Percentiles rank a stretch among this genome's conserved stretches.
These are phyloP conservation scores for Gandaritis pyraliata DNA, from an alignment of 2,888 invertebrate genomes.

Conservation along the genomic window DNA sequence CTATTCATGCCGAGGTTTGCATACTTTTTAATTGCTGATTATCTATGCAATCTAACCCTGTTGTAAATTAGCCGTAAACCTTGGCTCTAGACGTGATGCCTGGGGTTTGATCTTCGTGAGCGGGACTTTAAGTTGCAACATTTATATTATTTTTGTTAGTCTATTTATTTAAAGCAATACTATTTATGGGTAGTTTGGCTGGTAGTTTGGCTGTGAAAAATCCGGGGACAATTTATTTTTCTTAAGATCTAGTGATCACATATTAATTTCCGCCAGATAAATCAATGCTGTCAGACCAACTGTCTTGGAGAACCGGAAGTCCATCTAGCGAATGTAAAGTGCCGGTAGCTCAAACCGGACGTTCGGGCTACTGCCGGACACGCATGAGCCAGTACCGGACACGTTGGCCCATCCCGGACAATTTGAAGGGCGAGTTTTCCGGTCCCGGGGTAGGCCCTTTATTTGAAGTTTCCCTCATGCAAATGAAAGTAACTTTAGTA, in stretches of 20 bases:
- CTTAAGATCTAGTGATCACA: neutral
- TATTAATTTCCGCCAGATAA: constrained; percentile 30
- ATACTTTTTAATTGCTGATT: constrained; percentile 18
- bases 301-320: constrained; percentile 69
- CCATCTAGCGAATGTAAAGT: constrained; percentile 68
- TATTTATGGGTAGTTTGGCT: too few species aligned
- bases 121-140: too few species aligned
- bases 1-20: constrained; percentile 1
- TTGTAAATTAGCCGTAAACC: constrained; percentile 19
- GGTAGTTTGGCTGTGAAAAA: too few species aligned
- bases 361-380: constrained; percentile 65
- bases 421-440: constrained; percentile 68
- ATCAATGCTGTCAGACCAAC: constrained; percentile 37
- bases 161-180: too few species aligned
- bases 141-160: too few species aligned
- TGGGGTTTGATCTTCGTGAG: neutral
- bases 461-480: constrained; percentile 46
- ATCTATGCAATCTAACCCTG: constrained; percentile 23
- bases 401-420: constrained; percentile 58
- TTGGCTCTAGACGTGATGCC: constrained; percentile 1
- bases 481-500: constrained; percentile 40
- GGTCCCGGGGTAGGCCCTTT: constrained; percentile 51
- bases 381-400: constrained; percentile 53
- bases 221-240: too few species aligned
- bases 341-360: constrained; percentile 60